A percentile compares a stretch with the other conserved stretches of the same genome.
phyloP scores from a whole-genome alignment of 2,113 vertebrate genomes.

The Origma solitaria region DNA sequence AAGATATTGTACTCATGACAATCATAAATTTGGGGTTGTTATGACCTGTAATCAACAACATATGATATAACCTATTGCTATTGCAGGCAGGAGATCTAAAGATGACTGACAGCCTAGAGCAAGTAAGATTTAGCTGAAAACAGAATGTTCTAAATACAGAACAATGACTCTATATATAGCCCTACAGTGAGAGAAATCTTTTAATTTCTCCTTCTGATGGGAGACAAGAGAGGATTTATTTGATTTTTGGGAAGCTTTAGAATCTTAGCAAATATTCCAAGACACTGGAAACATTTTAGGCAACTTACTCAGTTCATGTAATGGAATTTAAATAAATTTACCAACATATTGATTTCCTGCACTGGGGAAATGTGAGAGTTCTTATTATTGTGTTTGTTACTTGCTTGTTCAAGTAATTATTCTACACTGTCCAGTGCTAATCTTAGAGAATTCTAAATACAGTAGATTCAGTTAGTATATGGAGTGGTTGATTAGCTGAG shows the following conservation, averaged over 20 bases:
- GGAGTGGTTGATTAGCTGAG: not conserved
- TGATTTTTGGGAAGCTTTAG: not conserved
- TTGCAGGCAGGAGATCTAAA: not conserved
- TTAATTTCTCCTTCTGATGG: not conserved
- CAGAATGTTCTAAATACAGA: constrained; percentile 19
- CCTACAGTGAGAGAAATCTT: not conserved
- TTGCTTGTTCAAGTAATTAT: not conserved
- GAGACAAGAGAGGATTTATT: not conserved
- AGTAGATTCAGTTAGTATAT: not conserved
- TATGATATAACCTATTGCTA: not conserved
- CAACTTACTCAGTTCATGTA: not conserved
- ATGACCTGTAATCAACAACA: constrained; percentile 24
- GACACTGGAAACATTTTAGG: not conserved
- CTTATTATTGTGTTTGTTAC: not conserved
- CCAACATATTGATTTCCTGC: not conserved
- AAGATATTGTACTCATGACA: not conserved
- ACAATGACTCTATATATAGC: not conserved
- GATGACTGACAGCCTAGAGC: not conserved
- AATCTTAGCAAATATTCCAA: constrained; percentile 18
- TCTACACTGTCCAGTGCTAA: not conserved
- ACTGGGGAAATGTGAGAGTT: not conserved
- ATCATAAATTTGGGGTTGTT: not conserved
- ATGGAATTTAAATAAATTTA: not conserved
- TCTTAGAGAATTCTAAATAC: not conserved
- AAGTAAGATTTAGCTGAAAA: not conserved